Evolutionary conservation across 1,140 invertebrate genomes (phyloP), one percentile per base, ranked within the genome.

Genomic region (Elysia chlorotica): DNA sequence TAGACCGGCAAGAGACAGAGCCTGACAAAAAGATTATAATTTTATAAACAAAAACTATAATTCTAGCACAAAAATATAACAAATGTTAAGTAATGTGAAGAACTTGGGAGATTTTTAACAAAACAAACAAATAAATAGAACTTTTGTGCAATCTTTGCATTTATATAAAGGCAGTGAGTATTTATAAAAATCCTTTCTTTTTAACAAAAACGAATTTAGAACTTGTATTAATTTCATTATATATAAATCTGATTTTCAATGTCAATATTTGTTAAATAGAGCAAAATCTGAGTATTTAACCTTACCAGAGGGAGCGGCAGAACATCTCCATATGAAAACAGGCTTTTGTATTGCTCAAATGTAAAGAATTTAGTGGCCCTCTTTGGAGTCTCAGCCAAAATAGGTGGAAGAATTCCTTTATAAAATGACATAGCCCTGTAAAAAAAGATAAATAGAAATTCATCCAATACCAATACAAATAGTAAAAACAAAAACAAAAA

Each of bases 341-440:
- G 84, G 78, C 91, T 90, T 89, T 97, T 96, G 81, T 95, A 96
- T 86, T 96, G 94, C 86, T 97, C 95, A 89, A 97, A 97, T 30
- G 93, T 94, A 77, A 96, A 92, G 87, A 97, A 97, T 89, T 98
- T 97, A 0, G 95, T 92, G 61, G 95, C 96, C 83, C 96, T 85
- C 88, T 98, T 98, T 5, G 96, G 96, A 36, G 95, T 97, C 89
- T 98, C 96, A n/a, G 93, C 95, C 68, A 97, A 83, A 81, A 97
- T 92, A 14, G 96, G 96, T 2, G 96, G 95, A 75, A 97, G 77
- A 78, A 97, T 95, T 72, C 96, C 96, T 90, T 96, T 96, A 91
- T 94, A 96, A 87, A 94, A 94, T 31, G 85, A 85, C 33, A 86
- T 54, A 31, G 79, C 37, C 28, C 86, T 86, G 93, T 92, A 71